Conservation (phyloP, 2,797 vertebrate species). For the Sebastes cheni region DNA sequence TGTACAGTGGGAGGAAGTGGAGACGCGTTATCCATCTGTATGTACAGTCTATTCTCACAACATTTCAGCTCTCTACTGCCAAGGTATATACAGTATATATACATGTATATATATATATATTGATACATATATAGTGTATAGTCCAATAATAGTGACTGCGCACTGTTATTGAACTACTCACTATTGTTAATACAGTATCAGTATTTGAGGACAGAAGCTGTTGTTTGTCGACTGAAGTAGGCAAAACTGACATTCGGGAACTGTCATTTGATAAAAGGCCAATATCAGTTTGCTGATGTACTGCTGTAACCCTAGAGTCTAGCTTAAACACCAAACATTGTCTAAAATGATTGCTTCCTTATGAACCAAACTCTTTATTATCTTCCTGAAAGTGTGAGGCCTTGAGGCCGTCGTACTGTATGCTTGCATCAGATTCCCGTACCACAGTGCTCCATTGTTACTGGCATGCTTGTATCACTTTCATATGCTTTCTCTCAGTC, state of each 20-base stretch:
- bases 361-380: background rate
- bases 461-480: slow-evolving; percentile 38
- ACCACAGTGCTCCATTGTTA: slow-evolving; percentile 39
- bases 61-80: too few species aligned
- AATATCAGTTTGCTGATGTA: background rate
- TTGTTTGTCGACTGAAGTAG: background rate
- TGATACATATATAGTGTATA: background rate
- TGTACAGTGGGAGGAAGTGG: too few species aligned
- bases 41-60: too few species aligned
- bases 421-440: slow-evolving; percentile 36
- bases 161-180: background rate
- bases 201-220: background rate
- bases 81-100: too few species aligned
- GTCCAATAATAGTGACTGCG: background rate
- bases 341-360: slow-evolving; percentile 7
- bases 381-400: background rate
- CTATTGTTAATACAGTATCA: background rate
- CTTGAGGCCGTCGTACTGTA: background rate
- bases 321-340: background rate
- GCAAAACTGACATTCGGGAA: too few species aligned
- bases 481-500: slow-evolving; percentile 33
- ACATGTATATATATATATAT: too few species aligned
- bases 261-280: background rate
- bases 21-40: too few species aligned
- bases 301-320: background rate